Conservation (phyloP, 2,113 vertebrate species). For the Tenrec ecaudatus region DNA sequence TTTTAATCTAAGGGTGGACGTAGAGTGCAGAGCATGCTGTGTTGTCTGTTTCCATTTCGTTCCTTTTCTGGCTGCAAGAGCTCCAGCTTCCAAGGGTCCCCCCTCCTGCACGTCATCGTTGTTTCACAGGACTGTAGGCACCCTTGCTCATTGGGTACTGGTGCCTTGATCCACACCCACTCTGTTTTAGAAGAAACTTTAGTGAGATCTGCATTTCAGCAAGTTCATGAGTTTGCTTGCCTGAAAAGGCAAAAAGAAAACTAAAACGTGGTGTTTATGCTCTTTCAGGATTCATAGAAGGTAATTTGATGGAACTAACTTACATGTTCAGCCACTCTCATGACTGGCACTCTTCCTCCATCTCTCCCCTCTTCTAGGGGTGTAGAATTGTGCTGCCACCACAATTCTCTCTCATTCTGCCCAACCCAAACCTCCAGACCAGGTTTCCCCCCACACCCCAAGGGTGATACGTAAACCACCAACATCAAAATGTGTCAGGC, state of each 20-base stretch:
- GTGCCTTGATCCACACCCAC: not conserved
- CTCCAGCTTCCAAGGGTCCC: not conserved
- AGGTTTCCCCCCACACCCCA: not conserved
- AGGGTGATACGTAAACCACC: not conserved
- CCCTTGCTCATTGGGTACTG: not conserved
- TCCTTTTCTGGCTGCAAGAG: not conserved
- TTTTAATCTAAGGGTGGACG: constrained; percentile 38
- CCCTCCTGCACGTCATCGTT: not conserved
- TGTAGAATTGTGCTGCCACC: not conserved
- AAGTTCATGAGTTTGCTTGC: not conserved
- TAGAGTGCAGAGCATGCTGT: not conserved
- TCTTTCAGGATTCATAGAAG: not conserved
- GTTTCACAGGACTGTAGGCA: not conserved
- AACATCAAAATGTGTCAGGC: not conserved
- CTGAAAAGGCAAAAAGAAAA: not conserved
- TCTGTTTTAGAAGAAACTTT: not conserved
- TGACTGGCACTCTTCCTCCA: not conserved
- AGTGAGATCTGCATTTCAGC: not conserved
- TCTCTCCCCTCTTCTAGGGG: not conserved
- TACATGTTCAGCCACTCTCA: not conserved
- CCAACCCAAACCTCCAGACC: not conserved
- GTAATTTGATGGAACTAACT: not conserved
- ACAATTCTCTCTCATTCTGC: not conserved
- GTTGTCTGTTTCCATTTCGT: not conserved
- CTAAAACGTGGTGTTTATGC: not conserved